These are phyloP conservation scores for Corydoras sp. DNA, from an alignment of 2,113 vertebrate genomes.

Conservation along the genomic window DNA sequence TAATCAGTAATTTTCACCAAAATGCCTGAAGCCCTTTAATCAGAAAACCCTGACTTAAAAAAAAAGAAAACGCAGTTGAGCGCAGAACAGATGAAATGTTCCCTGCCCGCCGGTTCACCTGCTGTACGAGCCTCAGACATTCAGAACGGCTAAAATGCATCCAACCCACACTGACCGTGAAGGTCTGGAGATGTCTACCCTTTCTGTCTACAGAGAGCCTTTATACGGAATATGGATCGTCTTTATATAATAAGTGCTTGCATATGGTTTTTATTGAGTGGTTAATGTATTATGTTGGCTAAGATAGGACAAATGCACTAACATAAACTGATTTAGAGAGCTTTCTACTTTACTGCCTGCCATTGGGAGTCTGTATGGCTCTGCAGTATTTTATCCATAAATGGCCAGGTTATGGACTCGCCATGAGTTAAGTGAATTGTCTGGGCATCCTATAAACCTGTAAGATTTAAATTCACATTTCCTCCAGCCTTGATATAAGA, in stretches of 20 bases:
- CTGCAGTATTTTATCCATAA: neutral
- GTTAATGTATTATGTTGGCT: slow-evolving; percentile 6
- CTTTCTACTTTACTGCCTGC: neutral
- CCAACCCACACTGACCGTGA: neutral
- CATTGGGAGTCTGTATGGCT: neutral
- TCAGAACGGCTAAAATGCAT: slow-evolving; percentile 1
- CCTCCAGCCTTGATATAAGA: slow-evolving; percentile 3
- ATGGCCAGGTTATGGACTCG: neutral
- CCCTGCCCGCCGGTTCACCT: too few species aligned
- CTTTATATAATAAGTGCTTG: slow-evolving; percentile 18
- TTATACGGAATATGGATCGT: slow-evolving; percentile 5
- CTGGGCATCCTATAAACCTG: neutral
- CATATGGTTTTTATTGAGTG: slow-evolving; percentile 22
- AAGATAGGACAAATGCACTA: slow-evolving; percentile 16
- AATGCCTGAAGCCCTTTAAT: too few species aligned
- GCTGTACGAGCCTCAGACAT: neutral
- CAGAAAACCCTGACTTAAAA: too few species aligned
- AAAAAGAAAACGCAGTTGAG: too few species aligned
- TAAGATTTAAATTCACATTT: slow-evolving; percentile 9
- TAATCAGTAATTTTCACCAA: too few species aligned
- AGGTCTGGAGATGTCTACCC: neutral
- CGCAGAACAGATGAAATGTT: too few species aligned
- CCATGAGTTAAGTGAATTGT: neutral
- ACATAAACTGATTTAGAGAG: slow-evolving; percentile 8
- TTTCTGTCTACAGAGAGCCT: slow-evolving; percentile 12